These are phyloP conservation scores for Heteromormyrus szaboi DNA, from an alignment of 2,797 vertebrate species.

Conservation along the genomic window DNA sequence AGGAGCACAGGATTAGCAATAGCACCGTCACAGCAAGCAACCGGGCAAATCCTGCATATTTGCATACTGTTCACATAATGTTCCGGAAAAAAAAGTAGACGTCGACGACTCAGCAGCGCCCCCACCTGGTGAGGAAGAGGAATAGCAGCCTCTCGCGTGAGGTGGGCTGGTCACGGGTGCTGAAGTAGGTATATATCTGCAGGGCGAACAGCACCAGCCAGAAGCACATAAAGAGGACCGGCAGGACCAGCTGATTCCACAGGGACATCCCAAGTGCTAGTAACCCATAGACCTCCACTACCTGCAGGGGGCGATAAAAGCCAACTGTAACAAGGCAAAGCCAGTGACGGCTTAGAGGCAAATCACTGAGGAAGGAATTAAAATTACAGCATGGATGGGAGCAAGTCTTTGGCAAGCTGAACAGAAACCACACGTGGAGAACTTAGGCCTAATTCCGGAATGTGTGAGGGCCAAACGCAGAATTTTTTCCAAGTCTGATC, in stretches of 20 bases:
- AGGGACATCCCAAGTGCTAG: slow-evolving; percentile 93
- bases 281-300: slow-evolving; percentile 94
- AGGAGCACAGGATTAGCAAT: background rate
- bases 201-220: slow-evolving; percentile 94
- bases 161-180: slow-evolving; percentile 90
- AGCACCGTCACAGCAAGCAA: background rate
- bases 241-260: slow-evolving; percentile 97
- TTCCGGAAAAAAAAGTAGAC: background rate
- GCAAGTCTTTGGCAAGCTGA: background rate
- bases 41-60: background rate
- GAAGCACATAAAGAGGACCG: slow-evolving; percentile 97
- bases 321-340: background rate
- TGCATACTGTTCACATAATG: background rate
- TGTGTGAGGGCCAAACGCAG: background rate
- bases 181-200: slow-evolving; percentile 97
- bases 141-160: slow-evolving; percentile 94
- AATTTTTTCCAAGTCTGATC: background rate
- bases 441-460: background rate
- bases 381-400: background rate
- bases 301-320: slow-evolving; percentile 53
- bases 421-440: background rate
- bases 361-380: background rate
- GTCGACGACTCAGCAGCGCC: background rate
- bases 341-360: background rate
- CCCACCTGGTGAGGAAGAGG: slow-evolving; percentile 92